These are phyloP conservation scores for Pygoscelis adeliae DNA, from an alignment of 2,113 vertebrate species.

Conservation along the genomic window DNA sequence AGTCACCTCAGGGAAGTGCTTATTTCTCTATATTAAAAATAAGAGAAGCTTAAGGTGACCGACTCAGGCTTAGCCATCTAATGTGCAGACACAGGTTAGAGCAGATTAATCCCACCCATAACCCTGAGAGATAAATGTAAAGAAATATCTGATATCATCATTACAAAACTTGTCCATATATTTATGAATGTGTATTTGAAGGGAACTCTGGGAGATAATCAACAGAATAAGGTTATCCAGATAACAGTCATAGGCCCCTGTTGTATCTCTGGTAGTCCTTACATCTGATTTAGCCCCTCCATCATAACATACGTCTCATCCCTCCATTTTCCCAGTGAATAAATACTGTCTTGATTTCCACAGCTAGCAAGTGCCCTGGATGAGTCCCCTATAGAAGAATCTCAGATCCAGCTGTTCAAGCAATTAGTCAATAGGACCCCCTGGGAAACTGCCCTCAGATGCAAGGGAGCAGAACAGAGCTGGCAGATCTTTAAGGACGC, in stretches of 20 bases:
- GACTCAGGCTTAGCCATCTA: background rate
- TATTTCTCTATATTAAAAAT: background rate
- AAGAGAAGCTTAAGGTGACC: background rate
- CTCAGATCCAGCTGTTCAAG: background rate
- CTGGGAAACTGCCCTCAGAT: background rate
- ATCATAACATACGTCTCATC: background rate
- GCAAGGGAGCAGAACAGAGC: background rate
- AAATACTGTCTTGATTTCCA: background rate
- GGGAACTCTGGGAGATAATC: background rate
- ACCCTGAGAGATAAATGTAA: background rate
- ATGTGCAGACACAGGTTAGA: background rate
- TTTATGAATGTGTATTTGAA: background rate
- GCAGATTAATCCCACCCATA: background rate
- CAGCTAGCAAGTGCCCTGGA: background rate
- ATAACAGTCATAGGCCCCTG: background rate
- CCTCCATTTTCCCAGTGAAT: background rate
- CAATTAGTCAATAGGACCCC: background rate
- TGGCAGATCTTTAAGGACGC: background rate
- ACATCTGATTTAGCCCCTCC: background rate
- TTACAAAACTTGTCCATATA: background rate
- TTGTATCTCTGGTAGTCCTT: background rate
- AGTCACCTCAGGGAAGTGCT: background rate
- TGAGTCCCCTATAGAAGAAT: background rate
- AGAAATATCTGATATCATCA: background rate
- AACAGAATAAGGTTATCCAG: background rate